Conservation (phyloP, 2,797 vertebrate genomes). For the Cetoscarus ocellatus region DNA sequence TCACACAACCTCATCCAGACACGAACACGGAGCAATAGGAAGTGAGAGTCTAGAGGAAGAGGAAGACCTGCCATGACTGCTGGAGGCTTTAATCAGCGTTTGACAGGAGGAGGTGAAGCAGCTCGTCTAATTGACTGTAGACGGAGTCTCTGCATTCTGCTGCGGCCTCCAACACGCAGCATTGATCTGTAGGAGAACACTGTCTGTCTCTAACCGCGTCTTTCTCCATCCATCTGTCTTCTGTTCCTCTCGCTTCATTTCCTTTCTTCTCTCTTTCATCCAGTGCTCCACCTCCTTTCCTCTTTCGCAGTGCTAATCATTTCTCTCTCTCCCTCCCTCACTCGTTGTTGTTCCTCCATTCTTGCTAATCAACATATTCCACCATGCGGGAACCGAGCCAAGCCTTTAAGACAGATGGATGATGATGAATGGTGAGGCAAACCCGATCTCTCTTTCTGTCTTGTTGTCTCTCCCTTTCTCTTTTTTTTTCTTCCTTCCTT, state of each 20-base stretch:
- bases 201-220: conserved; percentile 41
- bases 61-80: conserved; percentile 49
- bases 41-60: conserved; percentile 48
- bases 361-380: conserved; percentile 70
- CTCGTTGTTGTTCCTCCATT: conserved; percentile 45
- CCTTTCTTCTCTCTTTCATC: conserved; percentile 57
- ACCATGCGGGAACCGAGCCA: conserved; percentile 63
- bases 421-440: conserved; percentile 68
- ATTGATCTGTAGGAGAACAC: conserved; percentile 59
- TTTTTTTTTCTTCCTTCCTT: conserved; percentile 44
- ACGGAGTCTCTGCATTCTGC: conserved; percentile 45
- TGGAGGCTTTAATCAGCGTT: conserved; percentile 45
- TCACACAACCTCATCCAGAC: conserved; percentile 33
- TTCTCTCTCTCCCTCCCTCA: conserved; percentile 48
- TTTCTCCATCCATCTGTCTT: conserved; percentile 58
- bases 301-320: conserved; percentile 63
- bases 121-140: conserved; percentile 66
- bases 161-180: conserved; percentile 41
- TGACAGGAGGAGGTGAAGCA: conserved; percentile 71
- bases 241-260: conserved; percentile 54
- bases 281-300: conserved; percentile 46
- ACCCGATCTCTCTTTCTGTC: conserved; percentile 43
- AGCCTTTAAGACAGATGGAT: conserved; percentile 69
- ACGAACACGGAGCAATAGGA: conserved; percentile 41
- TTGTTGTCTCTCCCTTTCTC: conserved; percentile 15